Evolutionary conservation across 2,113 vertebrate species (phyloP), one percentile per base, ranked within the genome.

Genomic region (Pseudorectes ferrugineus): DNA sequence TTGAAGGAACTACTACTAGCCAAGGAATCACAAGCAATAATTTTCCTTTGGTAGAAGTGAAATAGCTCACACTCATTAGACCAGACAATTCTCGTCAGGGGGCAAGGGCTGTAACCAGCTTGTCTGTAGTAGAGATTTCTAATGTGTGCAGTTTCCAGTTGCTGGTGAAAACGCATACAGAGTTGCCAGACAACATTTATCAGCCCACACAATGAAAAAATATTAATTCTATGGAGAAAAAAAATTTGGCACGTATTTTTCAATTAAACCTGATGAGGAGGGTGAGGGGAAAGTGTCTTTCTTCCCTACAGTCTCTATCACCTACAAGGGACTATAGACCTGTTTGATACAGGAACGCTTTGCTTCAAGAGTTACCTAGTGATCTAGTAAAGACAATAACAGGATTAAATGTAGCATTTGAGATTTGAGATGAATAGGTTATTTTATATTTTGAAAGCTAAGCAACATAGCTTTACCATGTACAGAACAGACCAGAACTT

Each of bases 41-140:
- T 55, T 88, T 77, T 93, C 54, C 46, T 70, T 83, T 59, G 51
- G 52, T 35, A 86, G 52, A 85, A 89, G 72, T 75, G 9, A 89
- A 94, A 96, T 91, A 95, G 36, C 75, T 93, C 68, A 67, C 57
- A 73, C 55, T 92, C 85, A 92, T 96, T 86, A 83, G 59, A 94
- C 38, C 78, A 93, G 88, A 88, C 89, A 93, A 63, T 71, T 55
- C 67, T 90, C 9, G 0, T 86, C 67, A 40, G 40, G 48, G 70
- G 10, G 25, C 22, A 94, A 81, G 38, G 43, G n/a, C 62, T 82
- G 51, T 88, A 90, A 94, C 51, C 82, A 83, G 9, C 38, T 73
- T 43, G 75, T 48, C 92, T 85, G 58, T 40, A 92, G 82, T 2
- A 88, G 63, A 85, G 71, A 89, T 90, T 94, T 92, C 74, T 77